Evolutionary conservation across 2,113 vertebrate genomes (phyloP), one percentile per base, ranked within the genome.

Genomic region (Sapajus apella): DNA sequence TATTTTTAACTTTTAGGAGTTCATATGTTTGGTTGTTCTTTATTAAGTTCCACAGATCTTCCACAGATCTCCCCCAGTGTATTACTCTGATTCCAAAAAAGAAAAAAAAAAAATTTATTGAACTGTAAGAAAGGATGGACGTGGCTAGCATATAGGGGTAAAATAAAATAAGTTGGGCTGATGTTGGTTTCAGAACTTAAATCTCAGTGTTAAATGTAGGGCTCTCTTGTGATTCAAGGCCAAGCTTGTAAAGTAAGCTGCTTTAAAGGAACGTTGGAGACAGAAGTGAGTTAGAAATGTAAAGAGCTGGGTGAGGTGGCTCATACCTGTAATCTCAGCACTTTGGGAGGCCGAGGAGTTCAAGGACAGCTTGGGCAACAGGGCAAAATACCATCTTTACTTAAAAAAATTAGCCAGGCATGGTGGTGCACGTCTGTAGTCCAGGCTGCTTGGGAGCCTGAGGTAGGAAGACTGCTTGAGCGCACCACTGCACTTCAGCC

Each of bases 131-230:
- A 95, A 84, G 18, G 45, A 83, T 92, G 8, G 4, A 88, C 21
- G 4, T 87, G 14, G 32, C 8, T 58, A 91, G 61, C 25, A 81
- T 4, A 73, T 75, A 40, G 40, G 32, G 23, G 7, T 77, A 30
- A 64, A 84, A 81, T 45, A 73, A 73, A 32, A 55, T 93, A 73
- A 32, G 70, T 93, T 94, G 76, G 23, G 66, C 12, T 70, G 32
- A 23, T 92, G 14, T 20, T 91, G 35, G 13, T 80, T 92, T 94
- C 64, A 95, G 68, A 64, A 87, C 11, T 80, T 93, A 85, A 73
- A 50, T 68, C 2, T 12, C 61, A 94, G 85, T 35, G 9, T 32
- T 86, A 10, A 12, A 16, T 61, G 8, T 23, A 92, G 13, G 35
- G 8, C 10, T 95, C 0, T 75, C 21, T 91, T 86, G 23, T 72